These are phyloP conservation scores for Eurypyga helias DNA, from an alignment of 2,113 vertebrate species.

Conservation along the genomic window DNA sequence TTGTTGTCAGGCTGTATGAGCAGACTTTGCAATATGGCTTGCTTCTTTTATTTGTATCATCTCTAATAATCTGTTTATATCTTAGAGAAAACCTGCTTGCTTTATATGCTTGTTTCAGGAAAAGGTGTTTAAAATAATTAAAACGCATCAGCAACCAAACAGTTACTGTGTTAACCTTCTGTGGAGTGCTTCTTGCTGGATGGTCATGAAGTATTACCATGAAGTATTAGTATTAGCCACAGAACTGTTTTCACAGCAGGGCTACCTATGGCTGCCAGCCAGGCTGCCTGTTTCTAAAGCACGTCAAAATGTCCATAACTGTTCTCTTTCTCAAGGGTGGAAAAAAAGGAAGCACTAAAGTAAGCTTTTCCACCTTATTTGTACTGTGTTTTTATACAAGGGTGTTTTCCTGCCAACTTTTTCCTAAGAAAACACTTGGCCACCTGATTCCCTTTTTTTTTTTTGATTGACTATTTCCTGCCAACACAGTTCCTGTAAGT, in stretches of 20 bases:
- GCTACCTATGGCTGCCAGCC: neutral
- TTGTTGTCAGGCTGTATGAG: neutral
- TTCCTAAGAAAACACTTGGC: slow-evolving; percentile 12
- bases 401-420: slow-evolving; percentile 6
- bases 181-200: neutral
- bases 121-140: neutral
- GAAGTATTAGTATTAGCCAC: neutral
- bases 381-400: neutral
- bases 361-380: slow-evolving; percentile 21
- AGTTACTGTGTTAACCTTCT: neutral
- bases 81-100: neutral
- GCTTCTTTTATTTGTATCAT: neutral
- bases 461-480: neutral
- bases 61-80: neutral
- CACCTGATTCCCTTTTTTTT: neutral
- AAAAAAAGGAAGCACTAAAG: neutral
- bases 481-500: neutral
- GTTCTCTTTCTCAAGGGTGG: slow-evolving; percentile 17
- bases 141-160: neutral
- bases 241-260: slow-evolving; percentile 27
- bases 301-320: neutral
- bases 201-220: neutral
- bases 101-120: neutral
- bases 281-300: neutral
- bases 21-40: neutral